phyloP scores from a whole-genome alignment of 2,797 vertebrate genomes.

The Ispidina picta region DNA sequence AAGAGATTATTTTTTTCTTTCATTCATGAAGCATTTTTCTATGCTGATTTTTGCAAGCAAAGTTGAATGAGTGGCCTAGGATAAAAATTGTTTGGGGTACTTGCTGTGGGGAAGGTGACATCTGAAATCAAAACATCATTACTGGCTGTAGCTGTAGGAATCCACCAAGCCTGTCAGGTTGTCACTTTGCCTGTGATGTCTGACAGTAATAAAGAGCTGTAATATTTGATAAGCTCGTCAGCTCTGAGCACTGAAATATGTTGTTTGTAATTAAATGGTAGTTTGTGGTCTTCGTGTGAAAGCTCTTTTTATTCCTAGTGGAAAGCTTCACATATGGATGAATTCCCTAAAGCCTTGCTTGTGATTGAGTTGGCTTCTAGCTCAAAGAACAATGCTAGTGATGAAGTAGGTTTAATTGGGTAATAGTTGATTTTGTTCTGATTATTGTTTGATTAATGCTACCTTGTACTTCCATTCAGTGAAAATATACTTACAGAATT shows the following conservation, averaged over 20 bases:
- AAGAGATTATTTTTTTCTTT: neutral
- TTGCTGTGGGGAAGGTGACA: constrained; percentile 3
- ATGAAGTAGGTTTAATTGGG: neutral
- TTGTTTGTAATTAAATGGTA: neutral
- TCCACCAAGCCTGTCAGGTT: neutral
- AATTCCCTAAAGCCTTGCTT: neutral
- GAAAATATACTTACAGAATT: neutral
- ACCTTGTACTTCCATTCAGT: neutral
- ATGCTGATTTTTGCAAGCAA: neutral
- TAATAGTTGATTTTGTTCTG: neutral
- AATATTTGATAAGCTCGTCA: neutral
- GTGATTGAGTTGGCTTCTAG: neutral
- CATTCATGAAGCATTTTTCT: neutral
- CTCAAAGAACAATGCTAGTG: neutral
- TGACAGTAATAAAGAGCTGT: constrained; percentile 8
- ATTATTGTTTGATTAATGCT: neutral
- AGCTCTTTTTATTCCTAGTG: neutral
- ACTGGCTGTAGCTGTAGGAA: neutral
- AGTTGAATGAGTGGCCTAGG: neutral
- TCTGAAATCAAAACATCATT: constrained; percentile 32
- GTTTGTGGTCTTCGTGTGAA: neutral
- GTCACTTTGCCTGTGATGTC: neutral
- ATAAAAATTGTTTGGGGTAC: neutral
- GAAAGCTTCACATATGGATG: neutral
- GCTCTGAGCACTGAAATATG: neutral